phyloP scores from a whole-genome alignment of 2,113 vertebrate species.

The Corythaixoides concolor region DNA sequence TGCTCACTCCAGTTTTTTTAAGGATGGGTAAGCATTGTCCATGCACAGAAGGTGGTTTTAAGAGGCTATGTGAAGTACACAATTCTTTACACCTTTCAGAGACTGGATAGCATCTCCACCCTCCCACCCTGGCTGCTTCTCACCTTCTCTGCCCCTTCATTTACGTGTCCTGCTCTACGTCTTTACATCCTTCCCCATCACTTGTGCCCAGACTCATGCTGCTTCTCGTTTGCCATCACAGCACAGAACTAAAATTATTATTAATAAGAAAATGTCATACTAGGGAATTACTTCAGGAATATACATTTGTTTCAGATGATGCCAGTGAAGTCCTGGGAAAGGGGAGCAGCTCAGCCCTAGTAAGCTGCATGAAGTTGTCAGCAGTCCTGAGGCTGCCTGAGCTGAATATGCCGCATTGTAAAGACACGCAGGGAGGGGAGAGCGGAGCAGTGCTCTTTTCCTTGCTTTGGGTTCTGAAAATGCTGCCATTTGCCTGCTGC shows the following conservation, averaged over 20 bases:
- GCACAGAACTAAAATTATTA: neutral
- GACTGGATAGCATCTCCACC: neutral
- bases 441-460: neutral
- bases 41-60: neutral
- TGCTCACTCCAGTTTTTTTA: neutral
- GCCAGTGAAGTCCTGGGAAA: neutral
- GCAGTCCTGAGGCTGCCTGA: neutral
- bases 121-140: neutral
- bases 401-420: rapidly evolving
- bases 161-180: neutral
- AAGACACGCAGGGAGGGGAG: neutral
- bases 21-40: neutral
- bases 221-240: neutral
- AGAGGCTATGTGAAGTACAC: neutral
- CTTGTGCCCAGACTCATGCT: neutral
- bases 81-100: neutral
- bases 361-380: neutral
- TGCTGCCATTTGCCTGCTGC: neutral
- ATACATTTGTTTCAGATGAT: neutral
- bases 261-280: neutral
- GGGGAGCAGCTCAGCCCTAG: neutral
- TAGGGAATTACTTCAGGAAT: neutral
- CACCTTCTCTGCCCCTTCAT: neutral
- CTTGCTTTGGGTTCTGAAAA: neutral
- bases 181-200: neutral